Percentiles rank a stretch among this genome's conserved stretches.
Evolutionary conservation across 23 tunicate species (phyloP).

Genomic region (Oikopleura dioica): DNA sequence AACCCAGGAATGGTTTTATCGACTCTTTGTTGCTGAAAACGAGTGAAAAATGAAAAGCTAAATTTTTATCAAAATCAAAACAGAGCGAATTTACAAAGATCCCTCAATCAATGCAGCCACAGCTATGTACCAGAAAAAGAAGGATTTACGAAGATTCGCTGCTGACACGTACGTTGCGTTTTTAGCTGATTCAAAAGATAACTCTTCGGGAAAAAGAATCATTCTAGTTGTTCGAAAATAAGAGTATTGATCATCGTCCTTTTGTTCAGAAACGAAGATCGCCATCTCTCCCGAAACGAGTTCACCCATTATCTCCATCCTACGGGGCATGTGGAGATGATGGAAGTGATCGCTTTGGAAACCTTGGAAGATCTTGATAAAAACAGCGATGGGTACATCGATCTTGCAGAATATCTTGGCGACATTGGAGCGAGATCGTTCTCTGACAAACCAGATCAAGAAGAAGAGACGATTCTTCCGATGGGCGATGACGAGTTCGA

Average conservation of each 20-base stretch:
- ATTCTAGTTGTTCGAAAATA: no score
- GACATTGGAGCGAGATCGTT: no score
- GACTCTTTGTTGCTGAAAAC: no score
- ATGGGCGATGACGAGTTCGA: neutral
- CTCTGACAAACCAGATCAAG: no score
- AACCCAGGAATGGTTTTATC: neutral
- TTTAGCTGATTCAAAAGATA: no score
- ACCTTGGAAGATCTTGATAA: neutral
- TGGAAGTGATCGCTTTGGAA: neutral
- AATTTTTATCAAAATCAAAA: no score
- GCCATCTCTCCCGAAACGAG: neutral
- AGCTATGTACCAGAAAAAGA: neutral
- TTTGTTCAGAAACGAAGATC: neutral
- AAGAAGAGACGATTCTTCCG: no score
- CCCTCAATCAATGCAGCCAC: no score
- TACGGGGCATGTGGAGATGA: neutral
- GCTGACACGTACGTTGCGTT: constrained; percentile 7
- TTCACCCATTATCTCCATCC: constrained; percentile 4
- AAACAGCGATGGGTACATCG: neutral
- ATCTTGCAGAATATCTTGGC: neutral
- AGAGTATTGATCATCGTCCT: no score
- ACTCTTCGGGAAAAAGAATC: no score
- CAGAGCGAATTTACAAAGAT: constrained; percentile 3
- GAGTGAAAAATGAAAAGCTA: no score
- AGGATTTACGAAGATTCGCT: neutral